Evolutionary conservation across 2,113 vertebrate genomes (phyloP).

Genomic region (Tetraodon nigroviridis): DNA sequence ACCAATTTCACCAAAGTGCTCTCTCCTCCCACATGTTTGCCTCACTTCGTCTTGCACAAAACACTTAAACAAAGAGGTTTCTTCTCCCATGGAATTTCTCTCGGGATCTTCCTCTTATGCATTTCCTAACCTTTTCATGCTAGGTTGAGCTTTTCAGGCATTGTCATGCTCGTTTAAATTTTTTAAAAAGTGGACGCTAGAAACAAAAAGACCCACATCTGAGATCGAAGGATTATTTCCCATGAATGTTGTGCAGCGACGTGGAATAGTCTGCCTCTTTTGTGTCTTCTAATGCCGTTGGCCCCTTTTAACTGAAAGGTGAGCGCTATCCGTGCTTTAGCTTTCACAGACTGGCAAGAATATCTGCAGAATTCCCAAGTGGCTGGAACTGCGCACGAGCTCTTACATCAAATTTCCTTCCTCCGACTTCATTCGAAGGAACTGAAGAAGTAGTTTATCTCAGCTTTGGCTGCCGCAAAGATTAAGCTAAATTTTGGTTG

Average conservation of each 20-base stretch:
- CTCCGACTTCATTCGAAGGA: neutral
- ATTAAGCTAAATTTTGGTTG: conserved; percentile 16
- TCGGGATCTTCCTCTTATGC: conserved; percentile 41
- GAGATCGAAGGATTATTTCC: conserved; percentile 65
- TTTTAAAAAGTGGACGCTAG: conserved; percentile 54
- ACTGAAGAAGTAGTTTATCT: conserved; percentile 15
- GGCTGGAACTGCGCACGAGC: conserved; percentile 35
- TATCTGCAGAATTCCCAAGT: conserved; percentile 41
- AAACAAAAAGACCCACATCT: conserved; percentile 61
- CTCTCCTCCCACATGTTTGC: neutral
- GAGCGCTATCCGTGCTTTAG: conserved; percentile 32
- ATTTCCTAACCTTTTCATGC: conserved; percentile 60
- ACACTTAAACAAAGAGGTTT: conserved; percentile 16
- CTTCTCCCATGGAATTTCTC: conserved; percentile 23
- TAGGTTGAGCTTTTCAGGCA: conserved; percentile 66
- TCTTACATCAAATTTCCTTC: conserved; percentile 19
- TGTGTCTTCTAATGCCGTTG: conserved; percentile 42
- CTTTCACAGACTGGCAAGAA: conserved; percentile 27
- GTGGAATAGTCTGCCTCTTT: conserved; percentile 55
- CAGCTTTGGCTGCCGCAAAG: neutral
- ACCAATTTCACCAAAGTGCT: neutral
- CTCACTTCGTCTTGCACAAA: neutral
- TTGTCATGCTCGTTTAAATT: conserved; percentile 71
- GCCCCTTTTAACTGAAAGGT: conserved; percentile 44
- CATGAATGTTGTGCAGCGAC: conserved; percentile 57